phyloP scores from a whole-genome alignment of 2,797 vertebrate species.

The Brachymystax lenok region DNA sequence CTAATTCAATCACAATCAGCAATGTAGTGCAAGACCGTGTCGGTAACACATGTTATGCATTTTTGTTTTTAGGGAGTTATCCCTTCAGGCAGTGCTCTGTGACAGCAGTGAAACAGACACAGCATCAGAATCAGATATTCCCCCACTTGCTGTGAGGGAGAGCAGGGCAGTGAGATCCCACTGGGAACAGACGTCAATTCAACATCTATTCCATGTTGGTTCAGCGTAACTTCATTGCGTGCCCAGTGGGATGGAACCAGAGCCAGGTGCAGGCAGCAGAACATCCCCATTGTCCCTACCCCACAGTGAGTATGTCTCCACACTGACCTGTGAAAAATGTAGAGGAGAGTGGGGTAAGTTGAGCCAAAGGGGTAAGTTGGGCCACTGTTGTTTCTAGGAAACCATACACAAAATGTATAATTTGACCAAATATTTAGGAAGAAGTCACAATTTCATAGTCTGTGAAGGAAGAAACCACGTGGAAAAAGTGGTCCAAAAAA shows the following conservation, averaged over 20 bases:
- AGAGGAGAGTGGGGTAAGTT: no score
- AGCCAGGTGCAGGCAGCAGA: background rate
- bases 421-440: no score
- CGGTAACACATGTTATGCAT: no score
- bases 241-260: background rate
- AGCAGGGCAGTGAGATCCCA: background rate
- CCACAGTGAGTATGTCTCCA: background rate
- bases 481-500: no score
- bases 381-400: background rate
- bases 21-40: background rate
- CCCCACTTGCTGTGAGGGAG: background rate
- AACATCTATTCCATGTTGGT: no score
- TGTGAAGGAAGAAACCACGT: no score
- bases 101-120: background rate
- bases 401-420: no score
- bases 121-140: background rate
- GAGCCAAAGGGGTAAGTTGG: no score
- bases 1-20: no score
- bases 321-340: conserved; percentile 3
- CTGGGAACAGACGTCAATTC: no score
- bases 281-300: background rate
- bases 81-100: conserved; percentile 8
- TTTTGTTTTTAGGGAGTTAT: conserved; percentile 14
- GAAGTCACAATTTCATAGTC: no score
- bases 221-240: no score